Evolutionary conservation across 2,888 invertebrate genomes (phyloP).

Genomic region (Eucera pruinosa): DNA sequence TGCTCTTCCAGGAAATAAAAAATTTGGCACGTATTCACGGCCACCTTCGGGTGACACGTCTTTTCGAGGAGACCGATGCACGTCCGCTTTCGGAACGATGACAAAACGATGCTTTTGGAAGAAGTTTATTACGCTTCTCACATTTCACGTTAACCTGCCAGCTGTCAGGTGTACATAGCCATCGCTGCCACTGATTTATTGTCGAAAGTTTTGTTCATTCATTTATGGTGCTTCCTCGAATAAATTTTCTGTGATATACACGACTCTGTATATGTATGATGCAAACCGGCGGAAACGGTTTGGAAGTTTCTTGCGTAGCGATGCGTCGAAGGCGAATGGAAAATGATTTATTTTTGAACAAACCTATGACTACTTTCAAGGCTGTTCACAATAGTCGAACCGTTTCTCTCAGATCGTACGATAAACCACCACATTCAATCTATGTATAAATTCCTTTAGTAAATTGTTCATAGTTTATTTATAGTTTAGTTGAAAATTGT

Average conservation of each 20-base stretch:
- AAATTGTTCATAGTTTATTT: not conserved
- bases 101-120: not conserved
- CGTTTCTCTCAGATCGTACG: slow-evolving; percentile 7
- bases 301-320: not conserved
- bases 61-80: slow-evolving; percentile 2
- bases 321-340: not conserved
- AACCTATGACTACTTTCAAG: slow-evolving; percentile 31
- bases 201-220: not conserved
- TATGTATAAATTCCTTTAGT: not conserved
- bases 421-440: not conserved
- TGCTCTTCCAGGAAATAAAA: not conserved
- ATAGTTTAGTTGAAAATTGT: not conserved
- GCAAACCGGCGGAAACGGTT: not conserved
- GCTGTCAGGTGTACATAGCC: not conserved
- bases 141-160: slow-evolving; percentile 1
- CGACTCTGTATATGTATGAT: not conserved
- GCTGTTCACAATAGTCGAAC: slow-evolving; percentile 25
- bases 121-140: slow-evolving; percentile 5
- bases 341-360: slow-evolving; percentile 34
- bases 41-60: slow-evolving; percentile 20
- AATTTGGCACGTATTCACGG: slow-evolving; percentile 21
- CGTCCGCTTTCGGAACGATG: not conserved
- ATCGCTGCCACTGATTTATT: slow-evolving; percentile 6
- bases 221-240: not conserved
- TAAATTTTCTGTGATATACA: not conserved